Conservation (phyloP, 2,797 vertebrate genomes). For the Ctenopoma kingsleyae region DNA sequence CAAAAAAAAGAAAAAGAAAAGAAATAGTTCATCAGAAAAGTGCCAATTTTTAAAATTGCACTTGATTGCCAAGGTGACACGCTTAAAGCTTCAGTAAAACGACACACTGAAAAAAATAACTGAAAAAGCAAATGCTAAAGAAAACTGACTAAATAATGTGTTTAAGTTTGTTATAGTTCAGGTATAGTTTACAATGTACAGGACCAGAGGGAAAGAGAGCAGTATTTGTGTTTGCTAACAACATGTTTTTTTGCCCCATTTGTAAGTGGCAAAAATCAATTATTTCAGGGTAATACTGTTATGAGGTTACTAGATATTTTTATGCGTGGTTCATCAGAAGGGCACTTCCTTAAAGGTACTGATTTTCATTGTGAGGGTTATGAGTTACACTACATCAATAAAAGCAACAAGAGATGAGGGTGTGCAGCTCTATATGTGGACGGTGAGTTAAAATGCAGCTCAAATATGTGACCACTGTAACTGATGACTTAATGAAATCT, state of each 20-base stretch:
- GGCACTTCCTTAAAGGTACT: not conserved
- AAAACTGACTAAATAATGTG: not conserved
- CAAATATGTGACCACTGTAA: not conserved
- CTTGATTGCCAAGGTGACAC: not conserved
- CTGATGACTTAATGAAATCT: not conserved
- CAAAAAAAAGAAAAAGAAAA: not conserved
- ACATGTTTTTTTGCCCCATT: too few species aligned
- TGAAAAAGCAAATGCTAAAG: not conserved
- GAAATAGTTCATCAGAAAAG: not conserved
- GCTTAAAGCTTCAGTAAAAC: not conserved
- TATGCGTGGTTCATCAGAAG: too few species aligned
- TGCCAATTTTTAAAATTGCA: conserved; percentile 11
- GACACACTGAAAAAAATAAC: not conserved
- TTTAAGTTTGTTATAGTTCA: not conserved
- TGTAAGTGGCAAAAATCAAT: not conserved
- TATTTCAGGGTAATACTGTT: not conserved
- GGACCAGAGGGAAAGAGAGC: not conserved
- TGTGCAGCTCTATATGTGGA: not conserved
- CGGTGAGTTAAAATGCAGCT: too few species aligned
- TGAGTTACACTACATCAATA: not conserved
- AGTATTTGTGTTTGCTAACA: too few species aligned
- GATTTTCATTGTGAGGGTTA: too few species aligned
- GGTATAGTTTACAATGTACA: not conserved
- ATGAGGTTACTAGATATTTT: not conserved
- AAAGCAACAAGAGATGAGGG: not conserved